Percentiles rank a stretch among this genome's conserved stretches.
phyloP scores from a whole-genome alignment of 1,140 invertebrate genomes.

The Caenorhabditis briggsae region DNA sequence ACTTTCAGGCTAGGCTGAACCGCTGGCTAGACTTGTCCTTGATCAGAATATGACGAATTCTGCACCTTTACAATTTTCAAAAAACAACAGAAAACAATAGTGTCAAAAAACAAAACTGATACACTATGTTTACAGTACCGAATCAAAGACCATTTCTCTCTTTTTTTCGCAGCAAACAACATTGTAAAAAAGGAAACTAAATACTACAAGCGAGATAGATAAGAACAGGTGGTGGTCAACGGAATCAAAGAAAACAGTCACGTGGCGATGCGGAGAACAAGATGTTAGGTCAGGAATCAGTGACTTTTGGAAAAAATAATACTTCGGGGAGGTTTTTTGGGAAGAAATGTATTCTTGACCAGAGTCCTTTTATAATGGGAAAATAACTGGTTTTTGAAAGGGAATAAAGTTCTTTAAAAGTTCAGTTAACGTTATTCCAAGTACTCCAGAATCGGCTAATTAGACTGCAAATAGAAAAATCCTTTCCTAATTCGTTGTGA shows the following conservation, averaged over 20 bases:
- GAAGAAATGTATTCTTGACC: too few species aligned
- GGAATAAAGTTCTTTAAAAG: too few species aligned
- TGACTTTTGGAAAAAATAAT: background rate
- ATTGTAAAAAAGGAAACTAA: background rate
- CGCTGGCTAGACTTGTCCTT: too few species aligned
- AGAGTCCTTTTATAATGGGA: too few species aligned
- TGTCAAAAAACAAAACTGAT: background rate
- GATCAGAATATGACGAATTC: too few species aligned
- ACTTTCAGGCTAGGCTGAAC: too few species aligned
- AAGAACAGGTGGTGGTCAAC: slow-evolving; percentile 13
- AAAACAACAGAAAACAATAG: background rate
- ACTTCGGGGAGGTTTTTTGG: background rate
- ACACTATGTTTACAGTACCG: background rate
- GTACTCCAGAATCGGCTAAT: too few species aligned
- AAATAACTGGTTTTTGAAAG: too few species aligned
- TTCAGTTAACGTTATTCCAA: too few species aligned
- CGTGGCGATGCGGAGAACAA: slow-evolving; percentile 2
- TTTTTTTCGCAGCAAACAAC: slow-evolving; percentile 6
- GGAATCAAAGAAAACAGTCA: slow-evolving; percentile 16
- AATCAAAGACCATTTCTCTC: slow-evolving; percentile 23
- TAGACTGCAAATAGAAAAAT: too few species aligned
- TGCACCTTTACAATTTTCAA: background rate
- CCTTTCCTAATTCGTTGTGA: too few species aligned
- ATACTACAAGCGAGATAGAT: background rate
- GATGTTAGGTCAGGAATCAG: slow-evolving; percentile 7